Conservation (phyloP, 2,113 vertebrate genomes). For the Oreocharis arfaki region DNA sequence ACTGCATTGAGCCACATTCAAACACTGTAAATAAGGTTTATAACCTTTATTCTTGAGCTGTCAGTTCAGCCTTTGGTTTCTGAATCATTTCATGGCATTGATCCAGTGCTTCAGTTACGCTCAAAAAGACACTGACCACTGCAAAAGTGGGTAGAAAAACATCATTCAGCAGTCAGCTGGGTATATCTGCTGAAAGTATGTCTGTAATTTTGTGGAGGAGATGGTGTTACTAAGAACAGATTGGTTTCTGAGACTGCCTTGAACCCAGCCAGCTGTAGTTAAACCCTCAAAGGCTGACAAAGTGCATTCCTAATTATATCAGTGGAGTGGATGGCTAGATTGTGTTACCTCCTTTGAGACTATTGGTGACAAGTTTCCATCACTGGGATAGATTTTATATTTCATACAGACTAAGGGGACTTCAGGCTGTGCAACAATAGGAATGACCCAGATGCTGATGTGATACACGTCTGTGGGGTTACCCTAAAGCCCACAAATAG, state of each 20-base stretch:
- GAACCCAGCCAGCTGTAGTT: constrained; percentile 50
- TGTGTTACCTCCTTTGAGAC: constrained; percentile 33
- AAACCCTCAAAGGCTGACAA: constrained; percentile 43
- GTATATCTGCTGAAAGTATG: constrained; percentile 34
- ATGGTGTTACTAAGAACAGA: constrained; percentile 58
- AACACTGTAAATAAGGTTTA: neutral
- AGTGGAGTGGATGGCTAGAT: constrained; percentile 21
- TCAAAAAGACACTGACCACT: constrained; percentile 4
- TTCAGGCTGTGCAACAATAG: neutral
- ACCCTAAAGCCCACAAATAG: neutral
- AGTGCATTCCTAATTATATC: constrained; percentile 52
- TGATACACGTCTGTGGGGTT: neutral
- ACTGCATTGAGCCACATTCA: neutral
- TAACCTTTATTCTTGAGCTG: neutral
- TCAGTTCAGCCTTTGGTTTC: neutral
- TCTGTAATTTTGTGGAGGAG: constrained; percentile 46
- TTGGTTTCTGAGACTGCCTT: constrained; percentile 38
- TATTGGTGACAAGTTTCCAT: neutral
- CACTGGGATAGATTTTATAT: neutral
- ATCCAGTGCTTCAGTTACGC: neutral
- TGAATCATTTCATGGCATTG: neutral
- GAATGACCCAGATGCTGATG: neutral
- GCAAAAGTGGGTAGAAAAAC: constrained; percentile 1
- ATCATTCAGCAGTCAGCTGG: neutral
- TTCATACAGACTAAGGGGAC: neutral